These are phyloP conservation scores for Theretra japonica DNA, from an alignment of 2,888 invertebrate species.

Conservation along the genomic window DNA sequence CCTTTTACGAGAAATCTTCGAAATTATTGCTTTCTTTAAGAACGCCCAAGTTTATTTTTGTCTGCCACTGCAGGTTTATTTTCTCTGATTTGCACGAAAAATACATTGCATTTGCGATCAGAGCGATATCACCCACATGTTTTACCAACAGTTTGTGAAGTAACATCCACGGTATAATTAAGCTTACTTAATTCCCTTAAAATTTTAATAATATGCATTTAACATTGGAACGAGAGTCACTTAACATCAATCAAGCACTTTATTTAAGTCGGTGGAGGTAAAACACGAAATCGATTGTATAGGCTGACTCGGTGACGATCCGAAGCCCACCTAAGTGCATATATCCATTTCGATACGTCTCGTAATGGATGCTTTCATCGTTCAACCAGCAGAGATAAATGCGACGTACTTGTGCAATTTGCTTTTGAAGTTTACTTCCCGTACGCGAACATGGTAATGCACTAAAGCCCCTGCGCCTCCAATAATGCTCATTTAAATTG, in stretches of 20 bases:
- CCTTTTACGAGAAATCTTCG: no score
- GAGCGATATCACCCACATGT: no score
- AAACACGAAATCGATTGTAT: constrained; percentile 53
- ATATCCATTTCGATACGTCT: constrained; percentile 65
- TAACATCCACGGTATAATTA: no score
- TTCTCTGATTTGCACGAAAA: no score
- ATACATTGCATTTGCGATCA: no score
- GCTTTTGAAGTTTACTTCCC: constrained; percentile 67
- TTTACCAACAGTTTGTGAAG: no score
- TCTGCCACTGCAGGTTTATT: no score
- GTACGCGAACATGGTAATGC: constrained; percentile 65
- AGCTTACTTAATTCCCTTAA: no score
- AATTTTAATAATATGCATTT: constrained; percentile 8
- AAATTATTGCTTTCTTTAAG: no score
- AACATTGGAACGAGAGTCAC: background rate
- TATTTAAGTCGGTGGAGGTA: constrained; percentile 42
- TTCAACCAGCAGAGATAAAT: constrained; percentile 67
- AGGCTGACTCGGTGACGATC: constrained; percentile 46
- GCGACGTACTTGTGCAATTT: constrained; percentile 67
- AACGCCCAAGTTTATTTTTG: no score
- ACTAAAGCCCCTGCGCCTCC: constrained; percentile 50
- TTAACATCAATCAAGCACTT: constrained; percentile 20
- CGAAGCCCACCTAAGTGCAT: constrained; percentile 69
- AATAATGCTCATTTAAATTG: constrained; percentile 54
- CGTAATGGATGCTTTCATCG: constrained; percentile 75